Conservation (phyloP, 2,797 vertebrate genomes). For the Pseudopleuronectes americanus region DNA sequence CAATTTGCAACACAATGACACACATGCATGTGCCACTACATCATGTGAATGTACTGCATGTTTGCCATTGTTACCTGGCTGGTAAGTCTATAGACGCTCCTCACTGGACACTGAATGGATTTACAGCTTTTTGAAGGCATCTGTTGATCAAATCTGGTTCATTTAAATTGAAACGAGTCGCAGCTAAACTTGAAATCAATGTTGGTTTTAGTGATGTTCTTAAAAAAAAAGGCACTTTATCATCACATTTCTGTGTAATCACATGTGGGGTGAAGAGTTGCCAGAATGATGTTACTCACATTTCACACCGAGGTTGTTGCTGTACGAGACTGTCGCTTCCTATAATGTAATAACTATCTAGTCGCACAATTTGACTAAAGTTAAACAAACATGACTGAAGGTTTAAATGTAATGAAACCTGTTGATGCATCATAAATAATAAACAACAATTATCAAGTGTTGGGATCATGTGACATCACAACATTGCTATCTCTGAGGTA, state of each 20-base stretch:
- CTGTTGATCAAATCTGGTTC: conserved; percentile 2
- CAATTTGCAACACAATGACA: background rate
- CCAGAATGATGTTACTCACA: conserved; percentile 13
- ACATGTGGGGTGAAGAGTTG: conserved; percentile 3
- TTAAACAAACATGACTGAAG: conserved; percentile 5
- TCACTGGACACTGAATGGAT: background rate
- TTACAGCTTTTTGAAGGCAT: conserved; percentile 1
- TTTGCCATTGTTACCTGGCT: conserved; percentile 2
- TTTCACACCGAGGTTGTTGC: conserved; percentile 10
- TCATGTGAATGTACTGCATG: conserved; percentile 3
- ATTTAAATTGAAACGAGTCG: conserved; percentile 10
- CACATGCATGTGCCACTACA: conserved; percentile 6
- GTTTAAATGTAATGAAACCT: conserved; percentile 19
- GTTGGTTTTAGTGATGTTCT: conserved; percentile 28
- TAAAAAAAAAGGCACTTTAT: conserved; percentile 70
- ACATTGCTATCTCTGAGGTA: background rate
- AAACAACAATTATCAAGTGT: background rate
- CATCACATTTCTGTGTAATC: conserved; percentile 7
- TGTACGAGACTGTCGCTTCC: background rate
- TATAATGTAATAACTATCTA: conserved; percentile 19
- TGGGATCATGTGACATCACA: background rate
- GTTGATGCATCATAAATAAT: background rate
- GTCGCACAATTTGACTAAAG: conserved; percentile 10
- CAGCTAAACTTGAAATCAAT: conserved; percentile 14
- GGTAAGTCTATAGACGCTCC: background rate